Evolutionary conservation across 2,113 vertebrate genomes (phyloP).

Genomic region (Nymphicus hollandicus): DNA sequence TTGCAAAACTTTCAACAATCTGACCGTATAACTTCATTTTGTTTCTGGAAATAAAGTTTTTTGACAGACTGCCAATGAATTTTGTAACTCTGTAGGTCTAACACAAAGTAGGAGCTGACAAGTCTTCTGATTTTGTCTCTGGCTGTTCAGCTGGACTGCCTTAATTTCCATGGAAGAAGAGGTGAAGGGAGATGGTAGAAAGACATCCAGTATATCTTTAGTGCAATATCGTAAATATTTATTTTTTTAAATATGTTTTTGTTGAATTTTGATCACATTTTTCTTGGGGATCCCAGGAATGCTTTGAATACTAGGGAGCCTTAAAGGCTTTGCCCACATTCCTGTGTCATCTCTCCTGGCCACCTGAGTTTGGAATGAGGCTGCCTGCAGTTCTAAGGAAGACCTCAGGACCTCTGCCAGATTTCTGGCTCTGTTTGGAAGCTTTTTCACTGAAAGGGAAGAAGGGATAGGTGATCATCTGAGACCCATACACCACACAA

Average conservation of each 20-base stretch:
- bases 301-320: background rate
- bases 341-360: background rate
- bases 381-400: background rate
- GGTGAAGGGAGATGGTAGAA: background rate
- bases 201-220: background rate
- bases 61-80: background rate
- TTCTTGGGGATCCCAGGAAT: background rate
- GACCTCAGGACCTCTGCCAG: background rate
- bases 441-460: background rate
- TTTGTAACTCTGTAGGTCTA: background rate
- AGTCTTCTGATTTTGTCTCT: background rate
- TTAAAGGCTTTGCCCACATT: background rate
- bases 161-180: background rate
- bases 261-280: background rate
- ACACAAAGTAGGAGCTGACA: background rate
- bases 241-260: background rate
- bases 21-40: background rate
- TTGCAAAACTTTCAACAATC: background rate
- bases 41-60: background rate
- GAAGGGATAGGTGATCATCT: background rate
- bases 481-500: background rate
- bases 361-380: background rate
- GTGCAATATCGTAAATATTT: background rate
- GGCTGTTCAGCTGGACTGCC: background rate
- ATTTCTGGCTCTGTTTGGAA: background rate